Base-by-base conservation (phyloP, 2,113 vertebrate genomes). In the Notarius quadriscutis region DNA sequence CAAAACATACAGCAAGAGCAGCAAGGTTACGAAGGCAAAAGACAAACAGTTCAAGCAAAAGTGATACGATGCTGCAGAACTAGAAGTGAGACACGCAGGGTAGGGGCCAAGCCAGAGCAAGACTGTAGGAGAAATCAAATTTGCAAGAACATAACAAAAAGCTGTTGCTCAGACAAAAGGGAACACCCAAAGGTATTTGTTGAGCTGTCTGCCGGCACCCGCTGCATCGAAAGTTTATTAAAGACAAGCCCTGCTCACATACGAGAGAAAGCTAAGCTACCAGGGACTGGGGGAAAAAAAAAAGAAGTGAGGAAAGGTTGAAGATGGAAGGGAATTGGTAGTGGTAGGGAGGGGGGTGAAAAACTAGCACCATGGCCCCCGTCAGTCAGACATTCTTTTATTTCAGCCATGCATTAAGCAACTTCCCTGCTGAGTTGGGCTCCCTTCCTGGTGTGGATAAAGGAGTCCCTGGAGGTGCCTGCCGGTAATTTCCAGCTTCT, bases 321-420 rank as follows among this genome's bases (percentile, higher is more conserved):
- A 87, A 69, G 41, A 57, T 75, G 53, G 75, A 95, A 94, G 95
- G 94, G 94, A 50, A 30, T 34, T 62, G 79, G 30, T 81, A 25
- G 30, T 22, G 57, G 58, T 55, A 18, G 94, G 94, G 94, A 94
- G 92, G 96, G 94, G 84, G 87, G 75, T 72, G 84, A 93, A 94
- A 92, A 91, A 86, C 91, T 91, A 94, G 93, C 95, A 97, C 97
- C 97, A 96, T 95, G 97, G 96, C 97, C 97, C 93, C 93, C 96
- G 96, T 98, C 96, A 97, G 95, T 98, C 97, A 96, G 97, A 97
- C 97, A 97, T 98, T 98, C 97, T 98, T 99, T 99, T 97, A 98
- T 99, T 99, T 99, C 97, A 99, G 97, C 96, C 97, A 97, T 99
- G 97, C 97, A 99, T 98, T 98, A 99, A 99, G 97, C 96, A 96